Base-by-base conservation (phyloP, 1,140 invertebrate genomes). In the Pararge aegeria region DNA sequence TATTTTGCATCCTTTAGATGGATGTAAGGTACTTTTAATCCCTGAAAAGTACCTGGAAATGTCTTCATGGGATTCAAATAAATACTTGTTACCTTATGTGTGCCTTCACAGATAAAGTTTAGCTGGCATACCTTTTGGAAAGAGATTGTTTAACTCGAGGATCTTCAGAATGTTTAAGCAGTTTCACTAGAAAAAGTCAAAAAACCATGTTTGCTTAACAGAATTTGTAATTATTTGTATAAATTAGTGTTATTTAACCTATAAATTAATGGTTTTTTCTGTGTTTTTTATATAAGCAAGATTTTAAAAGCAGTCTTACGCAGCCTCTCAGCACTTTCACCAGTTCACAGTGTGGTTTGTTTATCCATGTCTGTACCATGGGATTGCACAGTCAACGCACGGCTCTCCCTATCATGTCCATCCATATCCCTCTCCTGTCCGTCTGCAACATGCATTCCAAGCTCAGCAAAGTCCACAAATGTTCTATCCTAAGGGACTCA, bases 391-490 rank as follows among this genome's bases (percentile, higher is more conserved):
- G 89, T 74, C 87, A 21, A 60, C 71, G 24, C 89, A 90, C 54
- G 85, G 85, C 59, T 90, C 89, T 20, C 85, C 88, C 1, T 90
- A 90, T 66, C 87, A 90, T 68, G 88, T 90, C 37, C 89, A 90
- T 73, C 88, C 89, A 37, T 90, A 87, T 68, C 89, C 88, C 12
- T 88, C 87, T 21, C 89, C 89, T 0, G 77, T 90, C 54, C 86
- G 86, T 34, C 81, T 90, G 10, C 88, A 90, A 77, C 88, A 90
- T 79, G 89, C 88, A 10, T 90, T 90, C 65, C 83, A 88, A 70
- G 73, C 73, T 51, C 85, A 87, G 62, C 78, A 80, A 58, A 87
- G 85, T 59, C 81, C 87, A 38, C 87, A 83, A 61, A 87, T 89
- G 80, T 90, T 90, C 64, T 84, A 89, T 56, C 88, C 89, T 1